Conservation (phyloP, 2,113 vertebrate genomes). For the Xiphias gladius region DNA sequence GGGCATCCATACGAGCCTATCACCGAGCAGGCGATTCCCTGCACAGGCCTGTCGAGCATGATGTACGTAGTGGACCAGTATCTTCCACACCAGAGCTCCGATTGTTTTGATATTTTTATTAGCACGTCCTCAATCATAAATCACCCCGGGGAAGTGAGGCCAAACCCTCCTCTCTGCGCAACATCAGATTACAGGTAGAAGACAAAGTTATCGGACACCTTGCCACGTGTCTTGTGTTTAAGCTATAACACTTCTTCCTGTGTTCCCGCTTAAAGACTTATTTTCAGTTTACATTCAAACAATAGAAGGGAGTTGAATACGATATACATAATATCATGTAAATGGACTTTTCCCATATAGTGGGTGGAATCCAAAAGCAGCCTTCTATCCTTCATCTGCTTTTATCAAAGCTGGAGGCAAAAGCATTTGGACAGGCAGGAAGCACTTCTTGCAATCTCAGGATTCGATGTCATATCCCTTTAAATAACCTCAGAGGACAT, state of each 20-base stretch:
- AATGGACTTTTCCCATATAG: slow-evolving; percentile 45
- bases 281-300: slow-evolving; percentile 58
- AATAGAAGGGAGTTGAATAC: slow-evolving; percentile 58
- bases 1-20: slow-evolving; percentile 64
- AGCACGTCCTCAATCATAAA: slow-evolving; percentile 89
- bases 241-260: slow-evolving; percentile 38
- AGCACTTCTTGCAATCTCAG: slow-evolving; percentile 73
- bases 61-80: slow-evolving; percentile 83
- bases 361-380: slow-evolving; percentile 41
- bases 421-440: slow-evolving; percentile 61
- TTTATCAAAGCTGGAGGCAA: slow-evolving; percentile 67
- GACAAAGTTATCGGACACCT: slow-evolving; percentile 81
- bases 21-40: slow-evolving; percentile 51
- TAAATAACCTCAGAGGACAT: slow-evolving; percentile 74
- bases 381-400: slow-evolving; percentile 66
- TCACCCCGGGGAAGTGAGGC: slow-evolving; percentile 74
- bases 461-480: slow-evolving; percentile 73
- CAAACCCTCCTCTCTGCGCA: slow-evolving; percentile 64
- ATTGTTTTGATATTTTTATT: slow-evolving; percentile 89
- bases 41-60: slow-evolving; percentile 82
- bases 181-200: slow-evolving; percentile 84
- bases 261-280: slow-evolving; percentile 15
- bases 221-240: slow-evolving; percentile 67
- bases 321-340: slow-evolving; percentile 80
- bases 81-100: slow-evolving; percentile 84